Evolutionary conservation across 2,113 vertebrate species (phyloP).

Genomic region (Formicarius rufipectus): DNA sequence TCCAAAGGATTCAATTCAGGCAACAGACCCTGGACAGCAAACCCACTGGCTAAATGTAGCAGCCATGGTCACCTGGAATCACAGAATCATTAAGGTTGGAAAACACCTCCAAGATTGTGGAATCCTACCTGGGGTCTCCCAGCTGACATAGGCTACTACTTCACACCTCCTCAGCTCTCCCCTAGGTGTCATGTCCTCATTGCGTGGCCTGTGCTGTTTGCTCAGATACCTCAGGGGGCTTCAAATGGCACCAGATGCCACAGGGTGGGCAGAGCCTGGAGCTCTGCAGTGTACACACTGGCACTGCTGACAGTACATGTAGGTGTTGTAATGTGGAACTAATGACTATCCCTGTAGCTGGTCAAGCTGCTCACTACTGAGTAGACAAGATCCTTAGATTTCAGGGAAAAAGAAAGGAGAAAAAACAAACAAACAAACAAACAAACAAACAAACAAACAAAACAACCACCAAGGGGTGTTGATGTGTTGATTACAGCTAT

Average conservation of each 20-base stretch:
- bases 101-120: background rate
- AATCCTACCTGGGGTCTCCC: background rate
- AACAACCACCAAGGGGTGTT: no score
- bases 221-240: background rate
- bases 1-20: background rate
- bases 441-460: no score
- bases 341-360: no score
- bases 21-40: background rate
- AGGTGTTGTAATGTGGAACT: background rate
- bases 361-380: background rate
- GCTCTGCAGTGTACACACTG: background rate
- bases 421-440: no score
- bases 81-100: background rate
- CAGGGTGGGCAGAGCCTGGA: background rate
- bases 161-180: background rate
- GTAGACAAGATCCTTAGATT: background rate
- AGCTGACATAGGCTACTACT: background rate
- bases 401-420: no score
- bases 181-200: background rate
- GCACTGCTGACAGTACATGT: accelerated
- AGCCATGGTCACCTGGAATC: background rate
- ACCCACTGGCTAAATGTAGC: background rate
- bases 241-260: background rate
- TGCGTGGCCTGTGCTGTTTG: background rate
- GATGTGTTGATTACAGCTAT: background rate